phyloP scores from a whole-genome alignment of 2,888 invertebrate species.

The Nemapogon koenigi region DNA sequence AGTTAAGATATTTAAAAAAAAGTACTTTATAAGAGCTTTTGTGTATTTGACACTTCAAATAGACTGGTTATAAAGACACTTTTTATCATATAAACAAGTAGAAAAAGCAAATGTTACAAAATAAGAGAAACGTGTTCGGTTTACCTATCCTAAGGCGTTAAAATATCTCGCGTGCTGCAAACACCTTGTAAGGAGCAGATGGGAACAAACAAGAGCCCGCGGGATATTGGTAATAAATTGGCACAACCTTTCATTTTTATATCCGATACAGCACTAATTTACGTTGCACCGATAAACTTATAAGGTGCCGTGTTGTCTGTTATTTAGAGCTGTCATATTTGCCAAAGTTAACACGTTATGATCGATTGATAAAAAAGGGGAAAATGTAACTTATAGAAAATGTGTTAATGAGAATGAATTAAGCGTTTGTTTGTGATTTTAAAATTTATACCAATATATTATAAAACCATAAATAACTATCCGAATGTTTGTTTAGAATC shows the following conservation, averaged over 20 bases:
- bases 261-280: slow-evolving; percentile 31
- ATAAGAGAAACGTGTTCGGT: too few relatives aligned
- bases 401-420: too few relatives aligned
- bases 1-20: too few relatives aligned
- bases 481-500: background rate
- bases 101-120: too few relatives aligned
- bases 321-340: slow-evolving; percentile 5
- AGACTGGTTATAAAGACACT: too few relatives aligned
- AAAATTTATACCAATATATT: background rate
- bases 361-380: too few relatives aligned
- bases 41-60: too few relatives aligned
- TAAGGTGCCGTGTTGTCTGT: slow-evolving; percentile 5
- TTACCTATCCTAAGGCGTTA: slow-evolving; percentile 40
- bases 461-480: background rate
- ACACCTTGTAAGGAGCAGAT: slow-evolving; percentile 33
- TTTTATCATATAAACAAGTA: too few relatives aligned
- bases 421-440: too few relatives aligned
- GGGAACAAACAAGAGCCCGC: slow-evolving; percentile 43
- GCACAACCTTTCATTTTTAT: slow-evolving; percentile 34
- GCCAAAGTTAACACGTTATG: too few relatives aligned
- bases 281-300: slow-evolving; percentile 20
- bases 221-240: slow-evolving; percentile 49
- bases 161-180: slow-evolving; percentile 35
- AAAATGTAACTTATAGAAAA: too few relatives aligned
- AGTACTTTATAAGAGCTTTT: too few relatives aligned